Percentiles rank a stretch among this genome's conserved stretches.
phyloP scores from a whole-genome alignment of 2,113 vertebrate species.

The Labrus mixtus region DNA sequence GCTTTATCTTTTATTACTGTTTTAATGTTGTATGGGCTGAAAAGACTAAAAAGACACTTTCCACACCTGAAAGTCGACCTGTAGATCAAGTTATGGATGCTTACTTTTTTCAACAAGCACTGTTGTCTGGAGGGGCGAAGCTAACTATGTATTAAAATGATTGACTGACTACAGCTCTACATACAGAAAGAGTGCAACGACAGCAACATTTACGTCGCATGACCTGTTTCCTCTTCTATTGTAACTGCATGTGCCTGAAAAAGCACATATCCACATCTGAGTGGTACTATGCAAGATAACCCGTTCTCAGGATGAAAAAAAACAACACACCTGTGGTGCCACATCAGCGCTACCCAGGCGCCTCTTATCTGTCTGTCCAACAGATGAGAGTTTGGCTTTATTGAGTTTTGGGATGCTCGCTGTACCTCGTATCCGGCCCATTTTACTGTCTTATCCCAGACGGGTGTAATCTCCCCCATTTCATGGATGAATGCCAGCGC shows the following conservation, averaged over 20 bases:
- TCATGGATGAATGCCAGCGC: conserved; percentile 72
- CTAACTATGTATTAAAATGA: background rate
- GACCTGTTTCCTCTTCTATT: conserved; percentile 21
- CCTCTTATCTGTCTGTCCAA: conserved; percentile 67
- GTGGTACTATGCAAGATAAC: conserved; percentile 64
- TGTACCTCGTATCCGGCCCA: conserved; percentile 74
- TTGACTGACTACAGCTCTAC: background rate
- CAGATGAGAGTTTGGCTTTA: conserved; percentile 71
- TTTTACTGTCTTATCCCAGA: conserved; percentile 68
- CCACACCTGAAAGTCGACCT: too few relatives aligned
- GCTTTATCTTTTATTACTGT: too few relatives aligned
- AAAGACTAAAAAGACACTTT: too few relatives aligned
- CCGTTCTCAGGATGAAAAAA: conserved; percentile 13
- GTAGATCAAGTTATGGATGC: too few relatives aligned
- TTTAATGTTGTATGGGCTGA: too few relatives aligned
- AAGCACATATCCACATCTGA: conserved; percentile 57
- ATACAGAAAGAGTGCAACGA: background rate
- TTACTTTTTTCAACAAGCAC: too few relatives aligned
- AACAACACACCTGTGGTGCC: conserved; percentile 57
- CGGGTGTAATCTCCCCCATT: conserved; percentile 76
- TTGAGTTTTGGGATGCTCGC: conserved; percentile 63
- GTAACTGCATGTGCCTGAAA: conserved; percentile 24
- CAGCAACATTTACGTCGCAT: background rate
- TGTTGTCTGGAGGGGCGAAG: too few relatives aligned
- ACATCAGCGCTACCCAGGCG: conserved; percentile 55